phyloP scores from a whole-genome alignment of 53 echinoderm and acorn worm genomes.

The Mesocentrotus franciscanus region DNA sequence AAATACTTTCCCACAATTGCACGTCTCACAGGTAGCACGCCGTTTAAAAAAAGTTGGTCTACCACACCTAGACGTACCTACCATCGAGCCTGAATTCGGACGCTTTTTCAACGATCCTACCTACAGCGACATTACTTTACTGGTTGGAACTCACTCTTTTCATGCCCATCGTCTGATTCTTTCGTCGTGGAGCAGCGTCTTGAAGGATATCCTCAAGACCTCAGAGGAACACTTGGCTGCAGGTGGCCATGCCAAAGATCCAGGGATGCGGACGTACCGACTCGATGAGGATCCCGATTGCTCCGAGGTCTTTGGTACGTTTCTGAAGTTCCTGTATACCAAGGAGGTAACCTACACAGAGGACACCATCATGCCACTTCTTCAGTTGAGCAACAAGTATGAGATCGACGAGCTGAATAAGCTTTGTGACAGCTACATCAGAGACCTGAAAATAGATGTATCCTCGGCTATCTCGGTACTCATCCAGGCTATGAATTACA shows the following conservation, averaged over 20 bases:
- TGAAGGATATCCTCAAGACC: slow-evolving; percentile 26
- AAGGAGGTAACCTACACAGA: slow-evolving; percentile 54
- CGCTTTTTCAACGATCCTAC: slow-evolving; percentile 32
- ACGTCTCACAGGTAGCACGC: slow-evolving; percentile 28
- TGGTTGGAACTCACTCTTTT: slow-evolving; percentile 66
- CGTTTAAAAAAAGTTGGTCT: not conserved
- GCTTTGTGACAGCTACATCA: slow-evolving; percentile 62
- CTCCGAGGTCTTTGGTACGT: slow-evolving; percentile 65
- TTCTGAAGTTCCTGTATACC: slow-evolving; percentile 74
- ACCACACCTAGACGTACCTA: not conserved
- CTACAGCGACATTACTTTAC: slow-evolving; percentile 69
- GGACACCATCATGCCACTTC: slow-evolving; percentile 63
- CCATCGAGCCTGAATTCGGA: slow-evolving; percentile 4
- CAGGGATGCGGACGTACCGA: not conserved
- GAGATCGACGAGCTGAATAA: slow-evolving; percentile 59
- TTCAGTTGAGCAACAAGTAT: slow-evolving; percentile 74
- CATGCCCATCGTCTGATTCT: slow-evolving; percentile 74
- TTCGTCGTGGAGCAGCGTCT: slow-evolving; percentile 71
- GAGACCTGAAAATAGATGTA: not conserved
- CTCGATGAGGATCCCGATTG: slow-evolving; percentile 40
- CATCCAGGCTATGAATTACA: slow-evolving; percentile 14
- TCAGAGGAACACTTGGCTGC: not conserved
- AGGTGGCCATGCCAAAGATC: not conserved
- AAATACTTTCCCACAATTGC: not conserved
- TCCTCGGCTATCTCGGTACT: slow-evolving; percentile 22